Conservation (phyloP, 2,888 invertebrate species). For the Athetis lepigone region DNA sequence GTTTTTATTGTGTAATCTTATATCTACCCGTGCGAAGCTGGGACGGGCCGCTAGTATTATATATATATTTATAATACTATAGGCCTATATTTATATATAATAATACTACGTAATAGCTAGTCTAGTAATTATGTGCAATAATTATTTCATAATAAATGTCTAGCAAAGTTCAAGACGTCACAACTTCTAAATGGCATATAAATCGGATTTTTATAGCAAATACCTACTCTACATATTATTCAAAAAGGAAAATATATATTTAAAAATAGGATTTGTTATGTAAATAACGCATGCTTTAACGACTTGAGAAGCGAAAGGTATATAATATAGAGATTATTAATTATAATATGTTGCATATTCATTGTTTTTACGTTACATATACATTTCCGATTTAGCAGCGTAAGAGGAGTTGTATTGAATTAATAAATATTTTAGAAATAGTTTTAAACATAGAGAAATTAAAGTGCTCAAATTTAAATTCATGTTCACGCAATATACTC, state of each 20-base stretch:
- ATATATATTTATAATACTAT: no score
- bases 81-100: no score
- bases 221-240: conserved; percentile 17
- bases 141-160: neutral
- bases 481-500: neutral
- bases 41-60: no score
- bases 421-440: neutral
- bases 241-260: conserved; percentile 3
- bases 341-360: conserved; percentile 20
- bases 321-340: conserved; percentile 32
- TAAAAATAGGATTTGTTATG: conserved; percentile 19
- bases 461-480: neutral
- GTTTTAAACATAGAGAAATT: neutral
- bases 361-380: conserved; percentile 26
- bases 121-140: no score
- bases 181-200: neutral
- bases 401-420: conserved; percentile 16
- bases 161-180: neutral
- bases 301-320: conserved; percentile 21
- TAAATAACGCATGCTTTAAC: conserved; percentile 28
- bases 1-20: no score
- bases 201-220: conserved; percentile 17
- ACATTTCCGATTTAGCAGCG: conserved; percentile 17
- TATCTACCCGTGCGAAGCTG: no score
- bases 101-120: no score